These are phyloP conservation scores for Microctonus aethiopoides DNA, from an alignment of 2,888 invertebrate species.

Conservation along the genomic window DNA sequence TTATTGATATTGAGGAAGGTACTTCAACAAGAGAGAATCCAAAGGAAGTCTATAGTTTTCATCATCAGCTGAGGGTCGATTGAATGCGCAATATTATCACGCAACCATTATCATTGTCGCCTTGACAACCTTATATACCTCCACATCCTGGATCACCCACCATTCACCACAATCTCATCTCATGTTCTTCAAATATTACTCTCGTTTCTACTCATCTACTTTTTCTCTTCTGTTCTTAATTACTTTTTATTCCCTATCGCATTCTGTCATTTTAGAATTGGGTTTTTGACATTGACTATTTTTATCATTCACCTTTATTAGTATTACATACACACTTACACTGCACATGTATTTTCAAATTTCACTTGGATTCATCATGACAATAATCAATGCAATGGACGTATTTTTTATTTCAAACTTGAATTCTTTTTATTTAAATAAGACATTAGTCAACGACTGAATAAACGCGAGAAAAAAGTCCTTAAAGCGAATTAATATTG, in stretches of 20 bases:
- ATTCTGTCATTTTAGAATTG: too few species aligned
- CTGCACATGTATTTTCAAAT: too few species aligned
- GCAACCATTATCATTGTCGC: slow-evolving; percentile 50
- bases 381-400: neutral
- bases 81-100: slow-evolving; percentile 46
- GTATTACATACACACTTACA: too few species aligned
- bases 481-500: too few species aligned
- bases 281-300: too few species aligned
- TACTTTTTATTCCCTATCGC: too few species aligned
- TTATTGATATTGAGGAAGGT: neutral
- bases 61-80: slow-evolving; percentile 52
- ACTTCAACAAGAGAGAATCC: too few species aligned
- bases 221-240: neutral
- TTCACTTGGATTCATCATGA: neutral
- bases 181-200: neutral
- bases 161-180: slow-evolving; percentile 27
- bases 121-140: slow-evolving; percentile 51
- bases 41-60: too few species aligned
- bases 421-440: neutral
- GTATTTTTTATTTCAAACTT: neutral
- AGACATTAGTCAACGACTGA: neutral
- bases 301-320: too few species aligned
- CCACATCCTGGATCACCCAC: slow-evolving; percentile 51
- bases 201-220: neutral
- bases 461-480: too few species aligned